Evolutionary conservation across 2,113 vertebrate genomes (phyloP), one percentile per base, ranked within the genome.

Genomic region (Cynopterus brachyotis): DNA sequence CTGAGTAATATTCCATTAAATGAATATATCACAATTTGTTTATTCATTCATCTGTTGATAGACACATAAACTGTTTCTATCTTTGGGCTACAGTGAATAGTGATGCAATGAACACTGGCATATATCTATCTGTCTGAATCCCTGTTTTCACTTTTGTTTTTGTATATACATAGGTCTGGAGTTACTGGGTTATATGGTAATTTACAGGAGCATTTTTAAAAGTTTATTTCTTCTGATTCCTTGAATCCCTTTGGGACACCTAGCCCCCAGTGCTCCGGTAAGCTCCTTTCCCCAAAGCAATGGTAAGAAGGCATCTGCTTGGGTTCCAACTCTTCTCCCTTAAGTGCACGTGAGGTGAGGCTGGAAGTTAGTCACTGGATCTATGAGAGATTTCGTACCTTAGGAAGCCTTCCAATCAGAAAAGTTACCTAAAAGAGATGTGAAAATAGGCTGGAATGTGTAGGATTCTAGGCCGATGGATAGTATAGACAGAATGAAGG

Each of bases 151-250:
- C 9, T 64, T 80, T 45, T 55, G 73, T 60, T 84, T 42, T 69
- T 47, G 50, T 73, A 92, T 45, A 40, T 28, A 75, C 37, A 26
- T 84, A 88, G 94, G 35, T 87, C 62, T 76, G n/a, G 22, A 91
- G 42, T 76, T 91, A 42, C 45, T 82, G 69, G 17, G 24, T 76
- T 45, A 88, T 53, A n/a, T 1, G 60, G 75, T 83, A 42, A 87
- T 67, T 82, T 78, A 89, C 79, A 82, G 28, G 24, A 92, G 15
- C 17, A 6, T 62, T 59, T 79, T 82, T 37, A 45, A 79, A 95
- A 76, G 30, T 64, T 94, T 83, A 42, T 86, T 96, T 81, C 35
- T 69, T 95, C 59, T 95, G 66, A 89, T 80, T 95, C 35, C 30
- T 70, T 6, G 10, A 87, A 62, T 45, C 13, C 26, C 75, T 26